A percentile compares a stretch with the other conserved stretches of the same genome.
phyloP scores from a whole-genome alignment of 2,888 invertebrate genomes.

The Galeruca laticollis region DNA sequence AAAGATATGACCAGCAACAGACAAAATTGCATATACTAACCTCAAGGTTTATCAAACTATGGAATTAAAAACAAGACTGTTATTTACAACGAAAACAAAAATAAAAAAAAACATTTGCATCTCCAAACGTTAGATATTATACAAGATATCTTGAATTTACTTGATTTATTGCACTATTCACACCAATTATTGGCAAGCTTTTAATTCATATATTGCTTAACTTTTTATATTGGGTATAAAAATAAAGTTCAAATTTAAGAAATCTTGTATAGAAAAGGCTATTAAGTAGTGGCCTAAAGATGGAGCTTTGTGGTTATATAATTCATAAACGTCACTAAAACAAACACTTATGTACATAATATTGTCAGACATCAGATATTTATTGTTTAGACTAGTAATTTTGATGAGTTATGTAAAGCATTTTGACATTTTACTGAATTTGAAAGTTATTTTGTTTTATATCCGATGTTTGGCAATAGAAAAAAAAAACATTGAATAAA shows the following conservation, averaged over 20 bases:
- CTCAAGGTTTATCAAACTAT: not conserved
- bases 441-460: not conserved
- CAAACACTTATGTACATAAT: conserved; percentile 9
- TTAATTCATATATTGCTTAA: not conserved
- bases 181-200: not conserved
- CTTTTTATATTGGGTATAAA: not conserved
- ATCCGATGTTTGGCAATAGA: conserved; percentile 1
- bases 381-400: too few species aligned
- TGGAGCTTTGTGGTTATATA: not conserved
- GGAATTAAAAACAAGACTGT: not conserved
- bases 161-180: not conserved
- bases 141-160: not conserved
- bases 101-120: not conserved
- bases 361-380: conserved; percentile 6
- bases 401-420: too few species aligned
- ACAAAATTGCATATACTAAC: conserved; percentile 20
- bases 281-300: not conserved
- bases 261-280: not conserved
- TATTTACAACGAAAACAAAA: not conserved
- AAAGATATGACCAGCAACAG: not conserved
- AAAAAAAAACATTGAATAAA: not conserved
- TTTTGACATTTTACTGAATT: not conserved
- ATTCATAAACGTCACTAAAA: not conserved
- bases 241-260: conserved; percentile 1
- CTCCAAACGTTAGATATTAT: not conserved